Base-by-base conservation (phyloP, 2,797 vertebrate species). In the Salmo trutta region DNA sequence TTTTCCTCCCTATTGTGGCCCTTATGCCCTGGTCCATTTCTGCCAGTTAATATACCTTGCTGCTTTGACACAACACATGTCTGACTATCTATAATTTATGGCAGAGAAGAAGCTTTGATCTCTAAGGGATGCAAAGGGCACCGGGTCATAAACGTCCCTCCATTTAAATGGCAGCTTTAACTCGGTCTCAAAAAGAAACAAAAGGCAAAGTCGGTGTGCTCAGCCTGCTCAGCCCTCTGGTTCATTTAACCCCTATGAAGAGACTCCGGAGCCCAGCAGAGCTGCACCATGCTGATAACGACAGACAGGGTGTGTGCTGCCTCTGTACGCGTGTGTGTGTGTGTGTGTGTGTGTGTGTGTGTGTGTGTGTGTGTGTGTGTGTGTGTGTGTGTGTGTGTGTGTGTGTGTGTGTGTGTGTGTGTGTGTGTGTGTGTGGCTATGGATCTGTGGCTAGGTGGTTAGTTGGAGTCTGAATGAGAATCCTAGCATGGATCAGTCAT, bases 101-200 rank as follows among this genome's bases (percentile, higher is more conserved):
- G n/a, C 56, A 59, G 56, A 59, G 56, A 5, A 21, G 56, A 59
- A 59, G 56, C 17, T 59, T 19, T 59, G 19, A 59, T 21, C 56
- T 59, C 56, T 19, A 19, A 59, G 56, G n/a, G 8, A 19, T 21
- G 56, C 17, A 21, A 19, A 59, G 17, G 19, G 56, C 6, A 59
- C 5, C 19, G 19, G 54, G 54, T 59, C 54, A n/a, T 59, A 59
- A 56, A 56, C 4, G 16, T 56, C 54, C 56, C 16, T 59, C 19
- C 19, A 59, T 59, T 59, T 59, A 59, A 59, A 59, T 59, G 56
- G 56, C 56, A 59, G 56, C 56, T 59, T 59, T 59, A 59, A 59
- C n/a, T 59, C 8, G 4, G 54, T 59, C 54, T 59, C 54, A 19
- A 5, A 59, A 19, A 19, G n/a, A 59, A 59, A 59, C 17, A n/a